Evolutionary conservation across 2,888 invertebrate species (phyloP).

Genomic region (Panzeria rudis): DNA sequence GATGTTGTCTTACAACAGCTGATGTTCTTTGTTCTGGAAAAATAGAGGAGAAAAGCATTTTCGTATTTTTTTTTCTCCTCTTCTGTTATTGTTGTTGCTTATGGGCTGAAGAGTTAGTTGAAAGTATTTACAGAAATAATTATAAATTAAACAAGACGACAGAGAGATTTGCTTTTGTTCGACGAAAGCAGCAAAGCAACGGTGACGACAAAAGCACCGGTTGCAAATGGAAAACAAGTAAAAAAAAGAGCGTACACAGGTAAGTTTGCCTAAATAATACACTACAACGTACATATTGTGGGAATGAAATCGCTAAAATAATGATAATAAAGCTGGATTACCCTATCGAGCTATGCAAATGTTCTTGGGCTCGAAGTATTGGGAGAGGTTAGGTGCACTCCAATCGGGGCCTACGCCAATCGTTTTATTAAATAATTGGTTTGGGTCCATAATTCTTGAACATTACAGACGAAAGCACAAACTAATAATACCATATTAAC

Average conservation of each 20-base stretch:
- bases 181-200: background rate
- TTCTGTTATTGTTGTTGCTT: slow-evolving; percentile 2
- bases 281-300: background rate
- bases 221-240: background rate
- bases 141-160: slow-evolving; percentile 40
- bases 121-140: slow-evolving; percentile 46
- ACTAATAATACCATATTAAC: too few relatives aligned
- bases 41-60: too few relatives aligned
- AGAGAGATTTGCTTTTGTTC: slow-evolving; percentile 5
- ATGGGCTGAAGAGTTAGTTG: background rate
- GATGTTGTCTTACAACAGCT: slow-evolving; percentile 23
- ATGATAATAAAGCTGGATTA: too few relatives aligned
- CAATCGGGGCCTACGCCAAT: too few relatives aligned
- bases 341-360: too few relatives aligned
- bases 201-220: background rate
- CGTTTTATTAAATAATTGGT: too few relatives aligned
- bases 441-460: too few relatives aligned
- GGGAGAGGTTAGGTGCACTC: too few relatives aligned
- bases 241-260: background rate
- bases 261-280: background rate
- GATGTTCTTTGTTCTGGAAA: slow-evolving; percentile 11
- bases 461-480: too few relatives aligned
- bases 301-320: too few relatives aligned
- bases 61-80: background rate
- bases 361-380: too few relatives aligned